Evolutionary conservation across 2,888 invertebrate species (phyloP), one percentile per base, ranked within the genome.

Genomic region (Encarsia formosa): DNA sequence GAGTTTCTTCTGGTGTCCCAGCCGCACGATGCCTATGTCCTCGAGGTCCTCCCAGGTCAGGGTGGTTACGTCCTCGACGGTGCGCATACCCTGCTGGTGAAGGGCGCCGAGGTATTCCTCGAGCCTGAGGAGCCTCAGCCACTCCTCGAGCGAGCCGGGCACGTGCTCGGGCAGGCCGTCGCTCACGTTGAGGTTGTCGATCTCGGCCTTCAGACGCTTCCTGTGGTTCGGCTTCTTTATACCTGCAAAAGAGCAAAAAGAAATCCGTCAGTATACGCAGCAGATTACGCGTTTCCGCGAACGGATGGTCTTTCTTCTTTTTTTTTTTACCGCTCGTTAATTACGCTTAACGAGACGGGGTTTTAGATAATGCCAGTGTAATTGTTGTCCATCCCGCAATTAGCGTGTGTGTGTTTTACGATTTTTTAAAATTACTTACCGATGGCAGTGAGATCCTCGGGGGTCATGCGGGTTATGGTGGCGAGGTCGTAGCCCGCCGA

Each of bases 1-100:
- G 63, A 99, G 88, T 79, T 97, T 94, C 82, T 99, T 99, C 78
- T 99, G 97, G 75, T 99, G 99, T 29, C 99, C 99, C 69, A 92
- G 77, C 68, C 91, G 86, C 20, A 91, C 89, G 67, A 92, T 91
- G 51, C 92, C 91, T 74, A 98, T 94, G 71, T 99, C 98, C 78
- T 99, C 98, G 70, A 99, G 82, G 78, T 99, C 99, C 72, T 99
- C 99, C 96, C 97, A 98, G 54, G 93, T 92, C 48, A 99, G 83
- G 70, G 95, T 92, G 26, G 92, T 91, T 49, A 97, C 91, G 75
- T 93, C 90, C 65, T 94, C 91, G 35, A 99, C 91, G 6, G 91
- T 90, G 67, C 88, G 85, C 77, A 96, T 98, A 47, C 94, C 94
- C 76, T 98, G 97, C 60, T 88, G 88, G 59, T 89, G 84, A 57